These are phyloP conservation scores for Sarcophilus harrisii DNA, from an alignment of 2,797 vertebrate genomes.

Conservation along the genomic window DNA sequence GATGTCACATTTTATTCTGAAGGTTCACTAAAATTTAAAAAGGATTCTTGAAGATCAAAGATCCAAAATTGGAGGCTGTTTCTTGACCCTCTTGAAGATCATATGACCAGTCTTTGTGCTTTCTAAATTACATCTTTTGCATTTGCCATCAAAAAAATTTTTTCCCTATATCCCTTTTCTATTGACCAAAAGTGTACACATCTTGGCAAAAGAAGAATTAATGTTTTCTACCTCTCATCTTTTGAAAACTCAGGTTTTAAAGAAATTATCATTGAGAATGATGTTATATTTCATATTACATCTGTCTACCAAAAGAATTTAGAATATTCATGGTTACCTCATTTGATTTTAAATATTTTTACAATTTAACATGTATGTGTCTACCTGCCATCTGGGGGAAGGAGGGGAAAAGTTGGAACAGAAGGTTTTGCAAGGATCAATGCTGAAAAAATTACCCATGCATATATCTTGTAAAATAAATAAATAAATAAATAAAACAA, in stretches of 20 bases:
- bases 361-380: neutral
- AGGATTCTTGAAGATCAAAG: neutral
- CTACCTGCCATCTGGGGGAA: no score
- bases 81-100: neutral
- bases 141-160: neutral
- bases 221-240: constrained; percentile 16
- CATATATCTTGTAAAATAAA: no score
- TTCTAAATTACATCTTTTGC: constrained; percentile 40
- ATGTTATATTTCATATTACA: neutral
- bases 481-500: no score
- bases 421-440: no score
- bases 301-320: neutral
- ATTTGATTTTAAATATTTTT: neutral
- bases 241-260: constrained; percentile 14
- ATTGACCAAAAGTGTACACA: neutral
- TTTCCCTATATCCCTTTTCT: neutral
- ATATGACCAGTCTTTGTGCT: constrained; percentile 15
- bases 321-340: neutral
- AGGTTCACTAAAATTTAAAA: neutral
- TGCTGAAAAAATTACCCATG: no score
- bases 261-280: neutral
- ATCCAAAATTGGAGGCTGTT: neutral
- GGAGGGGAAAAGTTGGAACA: no score
- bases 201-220: constrained; percentile 20
- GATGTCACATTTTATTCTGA: constrained; percentile 4